phyloP scores from a whole-genome alignment of 2,888 invertebrate genomes.

The Sphaerophoria taeniata region DNA sequence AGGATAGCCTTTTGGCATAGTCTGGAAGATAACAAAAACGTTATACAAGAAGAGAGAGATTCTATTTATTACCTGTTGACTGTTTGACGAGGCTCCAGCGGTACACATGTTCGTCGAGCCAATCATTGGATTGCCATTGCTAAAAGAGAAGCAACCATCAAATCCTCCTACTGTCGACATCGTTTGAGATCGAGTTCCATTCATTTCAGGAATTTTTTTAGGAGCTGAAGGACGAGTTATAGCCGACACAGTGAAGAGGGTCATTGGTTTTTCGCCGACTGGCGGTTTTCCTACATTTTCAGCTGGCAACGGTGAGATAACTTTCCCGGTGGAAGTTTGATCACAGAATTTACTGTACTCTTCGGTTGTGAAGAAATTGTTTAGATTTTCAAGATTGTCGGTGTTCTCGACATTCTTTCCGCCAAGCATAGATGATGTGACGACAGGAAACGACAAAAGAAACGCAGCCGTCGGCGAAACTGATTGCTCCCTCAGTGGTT shows the following conservation, averaged over 20 bases:
- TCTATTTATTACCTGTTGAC: slow-evolving; percentile 44
- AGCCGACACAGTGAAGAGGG: slow-evolving; percentile 52
- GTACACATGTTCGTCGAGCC: slow-evolving; percentile 38
- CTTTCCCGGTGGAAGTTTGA: slow-evolving; percentile 54
- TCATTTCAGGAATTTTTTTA: slow-evolving; percentile 23
- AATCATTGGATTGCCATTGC: slow-evolving; percentile 38
- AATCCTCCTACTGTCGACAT: neutral
- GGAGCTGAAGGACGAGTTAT: slow-evolving; percentile 61
- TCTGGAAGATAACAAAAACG: neutral
- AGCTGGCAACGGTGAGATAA: slow-evolving; percentile 16
- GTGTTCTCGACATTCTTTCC: slow-evolving; percentile 83
- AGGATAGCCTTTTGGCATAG: neutral
- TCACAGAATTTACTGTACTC: slow-evolving; percentile 75
- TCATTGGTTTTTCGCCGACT: slow-evolving; percentile 49
- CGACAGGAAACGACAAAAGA: slow-evolving; percentile 86
- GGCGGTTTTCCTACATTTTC: slow-evolving; percentile 14
- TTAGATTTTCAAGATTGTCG: slow-evolving; percentile 74
- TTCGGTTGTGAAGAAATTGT: slow-evolving; percentile 75
- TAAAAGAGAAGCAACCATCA: slow-evolving; percentile 34
- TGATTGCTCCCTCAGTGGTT: slow-evolving; percentile 85
- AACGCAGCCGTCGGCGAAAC: slow-evolving; percentile 88
- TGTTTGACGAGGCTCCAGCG: neutral
- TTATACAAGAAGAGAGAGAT: neutral
- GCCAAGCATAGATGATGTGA: slow-evolving; percentile 83
- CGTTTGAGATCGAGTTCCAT: slow-evolving; percentile 13